These are phyloP conservation scores for Hirtodrosophila confusa DNA, from an alignment of 2,888 invertebrate species.

Conservation along the genomic window DNA sequence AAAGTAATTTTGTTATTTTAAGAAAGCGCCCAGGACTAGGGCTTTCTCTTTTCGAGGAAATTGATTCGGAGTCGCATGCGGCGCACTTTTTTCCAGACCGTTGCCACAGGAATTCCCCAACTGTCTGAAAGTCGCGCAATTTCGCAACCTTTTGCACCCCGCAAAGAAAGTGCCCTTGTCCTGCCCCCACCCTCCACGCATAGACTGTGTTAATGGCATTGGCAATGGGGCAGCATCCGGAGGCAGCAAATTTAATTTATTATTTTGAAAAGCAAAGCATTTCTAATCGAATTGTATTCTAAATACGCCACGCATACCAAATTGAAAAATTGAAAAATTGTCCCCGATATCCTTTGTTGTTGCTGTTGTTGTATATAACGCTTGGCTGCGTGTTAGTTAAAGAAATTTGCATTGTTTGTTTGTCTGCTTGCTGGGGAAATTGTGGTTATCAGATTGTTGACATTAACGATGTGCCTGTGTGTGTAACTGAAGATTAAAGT, in stretches of 20 bases:
- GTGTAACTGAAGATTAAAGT: background rate
- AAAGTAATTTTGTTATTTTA: conserved; percentile 80
- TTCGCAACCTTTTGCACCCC: conserved; percentile 76
- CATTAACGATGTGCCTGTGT: conserved; percentile 64
- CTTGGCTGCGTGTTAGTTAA: conserved; percentile 38
- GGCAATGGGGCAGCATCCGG: conserved; percentile 51
- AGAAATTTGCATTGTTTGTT: conserved; percentile 65
- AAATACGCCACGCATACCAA: conserved; percentile 79
- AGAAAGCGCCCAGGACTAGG: conserved; percentile 66
- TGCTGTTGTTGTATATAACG: conserved; percentile 27
- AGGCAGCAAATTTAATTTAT: conserved; percentile 81
- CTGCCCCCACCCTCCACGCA: conserved; percentile 17
- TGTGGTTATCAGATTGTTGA: conserved; percentile 72
- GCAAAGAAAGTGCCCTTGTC: conserved; percentile 38
- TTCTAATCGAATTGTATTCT: conserved; percentile 83
- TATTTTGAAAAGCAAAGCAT: conserved; percentile 82
- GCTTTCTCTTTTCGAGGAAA: conserved; percentile 67
- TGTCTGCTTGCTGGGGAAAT: conserved; percentile 31
- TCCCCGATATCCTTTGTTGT: conserved; percentile 45
- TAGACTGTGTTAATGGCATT: conserved; percentile 80
- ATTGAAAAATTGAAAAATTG: conserved; percentile 78
- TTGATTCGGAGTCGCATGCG: conserved; percentile 74
- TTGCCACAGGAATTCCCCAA: conserved; percentile 80
- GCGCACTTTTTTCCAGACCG: conserved; percentile 63
- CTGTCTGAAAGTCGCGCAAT: conserved; percentile 55